A percentile compares a stretch with the other conserved stretches of the same genome.
These are phyloP conservation scores for Neopipo cinnamomea DNA, from an alignment of 2,113 vertebrate genomes.

Conservation along the genomic window DNA sequence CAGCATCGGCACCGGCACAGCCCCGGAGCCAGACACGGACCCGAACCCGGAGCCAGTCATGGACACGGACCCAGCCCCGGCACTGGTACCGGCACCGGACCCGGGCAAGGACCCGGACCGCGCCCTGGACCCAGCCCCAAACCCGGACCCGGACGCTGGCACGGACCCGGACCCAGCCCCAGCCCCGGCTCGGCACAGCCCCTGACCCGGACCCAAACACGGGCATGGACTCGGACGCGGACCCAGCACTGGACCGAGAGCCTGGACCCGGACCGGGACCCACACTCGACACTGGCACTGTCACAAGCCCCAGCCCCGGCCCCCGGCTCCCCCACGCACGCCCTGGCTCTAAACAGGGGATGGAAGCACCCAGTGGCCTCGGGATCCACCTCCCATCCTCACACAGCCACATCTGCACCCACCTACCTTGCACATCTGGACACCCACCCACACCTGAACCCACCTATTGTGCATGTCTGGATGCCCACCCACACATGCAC, in stretches of 20 bases:
- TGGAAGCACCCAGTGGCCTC: background rate
- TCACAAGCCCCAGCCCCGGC: background rate
- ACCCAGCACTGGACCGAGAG: accelerated
- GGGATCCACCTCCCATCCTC: background rate
- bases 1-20: too few species aligned
- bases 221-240: background rate
- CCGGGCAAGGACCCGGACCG: background rate
- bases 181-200: background rate
- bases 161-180: too few species aligned
- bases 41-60: too few species aligned
- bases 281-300: background rate
- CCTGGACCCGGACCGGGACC: background rate
- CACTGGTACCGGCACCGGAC: background rate
- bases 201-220: too few species aligned
- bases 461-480: background rate
- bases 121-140: too few species aligned
- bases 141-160: background rate
- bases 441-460: background rate
- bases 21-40: too few species aligned
- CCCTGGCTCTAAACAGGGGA: accelerated
- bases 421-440: accelerated
- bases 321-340: accelerated
- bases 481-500: accelerated
- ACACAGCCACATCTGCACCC: background rate
- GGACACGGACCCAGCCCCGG: too few species aligned